Evolutionary conservation across 1,140 invertebrate species (phyloP).

Genomic region (Drosophila repleta): DNA sequence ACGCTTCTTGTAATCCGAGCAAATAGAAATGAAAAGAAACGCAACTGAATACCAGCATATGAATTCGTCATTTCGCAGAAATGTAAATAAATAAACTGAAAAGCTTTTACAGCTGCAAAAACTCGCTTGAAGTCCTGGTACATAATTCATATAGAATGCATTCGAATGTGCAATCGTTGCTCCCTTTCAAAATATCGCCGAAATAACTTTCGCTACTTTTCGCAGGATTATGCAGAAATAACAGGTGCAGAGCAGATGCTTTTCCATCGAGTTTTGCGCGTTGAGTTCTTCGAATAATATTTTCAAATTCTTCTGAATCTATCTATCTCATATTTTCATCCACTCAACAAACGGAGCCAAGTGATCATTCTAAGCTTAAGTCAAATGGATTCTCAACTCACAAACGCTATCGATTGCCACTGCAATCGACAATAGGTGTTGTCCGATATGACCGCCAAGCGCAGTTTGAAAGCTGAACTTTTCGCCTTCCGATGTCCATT

Average conservation of each 20-base stretch:
- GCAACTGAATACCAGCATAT: not conserved
- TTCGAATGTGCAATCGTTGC: not conserved
- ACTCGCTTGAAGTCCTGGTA: no score
- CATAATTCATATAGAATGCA: no score
- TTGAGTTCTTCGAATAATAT: no score
- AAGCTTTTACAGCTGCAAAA: not conserved
- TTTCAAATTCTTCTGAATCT: no score
- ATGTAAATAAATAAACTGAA: conserved; percentile 15
- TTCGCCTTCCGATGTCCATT: conserved; percentile 18
- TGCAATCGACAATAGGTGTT: conserved; percentile 41
- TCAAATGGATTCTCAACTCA: conserved; percentile 30
- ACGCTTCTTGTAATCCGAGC: conserved; percentile 18
- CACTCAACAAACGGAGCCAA: conserved; percentile 8
- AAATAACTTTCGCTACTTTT: no score
- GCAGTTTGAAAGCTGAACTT: conserved; percentile 17
- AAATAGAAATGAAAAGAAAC: conserved; percentile 27
- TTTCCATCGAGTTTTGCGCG: no score
- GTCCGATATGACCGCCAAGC: conserved; percentile 19
- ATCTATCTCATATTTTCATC: no score
- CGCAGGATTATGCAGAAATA: not conserved
- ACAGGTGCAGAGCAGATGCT: no score
- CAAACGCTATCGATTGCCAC: conserved; percentile 1
- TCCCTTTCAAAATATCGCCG: no score
- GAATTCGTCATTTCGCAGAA: conserved; percentile 1
- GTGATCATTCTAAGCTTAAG: conserved; percentile 2